Percentiles rank a stretch among this genome's conserved stretches.
phyloP scores from a whole-genome alignment of 2,113 vertebrate species.

The Mastomys coucha region DNA sequence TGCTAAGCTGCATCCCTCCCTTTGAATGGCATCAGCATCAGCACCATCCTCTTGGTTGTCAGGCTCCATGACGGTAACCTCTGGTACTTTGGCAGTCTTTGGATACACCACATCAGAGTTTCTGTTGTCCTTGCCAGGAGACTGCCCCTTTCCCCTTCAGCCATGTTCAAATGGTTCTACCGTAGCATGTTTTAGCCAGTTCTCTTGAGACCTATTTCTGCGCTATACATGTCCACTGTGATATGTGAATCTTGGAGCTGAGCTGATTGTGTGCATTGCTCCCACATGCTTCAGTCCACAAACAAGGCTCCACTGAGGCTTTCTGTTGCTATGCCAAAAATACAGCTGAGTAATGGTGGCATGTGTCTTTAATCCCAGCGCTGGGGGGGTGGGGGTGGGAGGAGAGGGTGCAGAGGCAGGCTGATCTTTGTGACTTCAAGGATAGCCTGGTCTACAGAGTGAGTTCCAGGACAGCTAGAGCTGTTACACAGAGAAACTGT shows the following conservation, averaged over 20 bases:
- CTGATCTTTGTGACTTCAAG: too few species aligned
- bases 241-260: slow-evolving; percentile 89
- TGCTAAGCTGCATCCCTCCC: slow-evolving; percentile 79
- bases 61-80: slow-evolving; percentile 82
- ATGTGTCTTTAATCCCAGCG: too few species aligned
- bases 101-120: slow-evolving; percentile 97
- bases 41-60: slow-evolving; percentile 77
- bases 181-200: slow-evolving; percentile 93
- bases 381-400: too few species aligned
- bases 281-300: slow-evolving; percentile 94
- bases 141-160: slow-evolving; percentile 96
- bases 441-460: too few species aligned
- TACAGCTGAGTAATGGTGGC: slow-evolving; percentile 55
- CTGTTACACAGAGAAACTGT: too few species aligned
- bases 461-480: too few species aligned
- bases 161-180: slow-evolving; percentile 96
- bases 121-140: slow-evolving; percentile 92
- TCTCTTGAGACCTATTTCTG: slow-evolving; percentile 95
- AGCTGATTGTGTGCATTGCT: slow-evolving; percentile 94
- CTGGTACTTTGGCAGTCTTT: slow-evolving; percentile 89
- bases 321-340: slow-evolving; percentile 94
- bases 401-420: too few species aligned
- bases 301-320: slow-evolving; percentile 78
- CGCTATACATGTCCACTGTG: not conserved
- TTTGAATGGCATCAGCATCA: slow-evolving; percentile 96